These are phyloP conservation scores for Fopius arisanus DNA, from an alignment of 1,140 invertebrate species.

Conservation along the genomic window DNA sequence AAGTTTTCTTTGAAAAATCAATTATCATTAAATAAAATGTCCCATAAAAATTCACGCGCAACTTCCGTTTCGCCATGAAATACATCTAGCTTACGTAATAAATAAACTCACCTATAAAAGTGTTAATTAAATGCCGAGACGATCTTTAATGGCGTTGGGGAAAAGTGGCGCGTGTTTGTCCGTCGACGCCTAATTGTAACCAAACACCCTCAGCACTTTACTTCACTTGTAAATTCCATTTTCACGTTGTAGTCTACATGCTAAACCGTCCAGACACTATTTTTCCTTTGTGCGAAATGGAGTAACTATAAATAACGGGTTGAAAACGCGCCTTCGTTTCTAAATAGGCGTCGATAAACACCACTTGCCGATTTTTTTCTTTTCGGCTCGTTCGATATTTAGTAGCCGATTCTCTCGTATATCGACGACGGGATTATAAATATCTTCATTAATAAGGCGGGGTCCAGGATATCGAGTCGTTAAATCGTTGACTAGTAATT, in stretches of 20 bases:
- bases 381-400: no score
- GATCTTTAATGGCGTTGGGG: conserved; percentile 17
- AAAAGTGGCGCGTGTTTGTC: conserved; percentile 19
- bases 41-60: no score
- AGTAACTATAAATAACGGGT: not conserved
- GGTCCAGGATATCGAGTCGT: not conserved
- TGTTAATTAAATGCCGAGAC: not conserved
- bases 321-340: not conserved
- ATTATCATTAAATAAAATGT: no score
- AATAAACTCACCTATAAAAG: conserved; percentile 1
- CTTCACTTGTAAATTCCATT: not conserved
- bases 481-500: not conserved
- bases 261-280: not conserved
- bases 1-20: no score
- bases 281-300: not conserved
- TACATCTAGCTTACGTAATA: not conserved
- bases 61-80: no score
- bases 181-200: conserved; percentile 27
- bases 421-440: conserved; percentile 40
- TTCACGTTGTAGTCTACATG: not conserved
- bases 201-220: not conserved
- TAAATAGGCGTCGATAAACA: not conserved
- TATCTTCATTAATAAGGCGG: conserved; percentile 52
- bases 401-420: not conserved
- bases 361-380: not conserved